A percentile compares a stretch with the other conserved stretches of the same genome.
Conservation (phyloP, 2,113 vertebrate genomes). For the Engraulis encrasicolus region DNA sequence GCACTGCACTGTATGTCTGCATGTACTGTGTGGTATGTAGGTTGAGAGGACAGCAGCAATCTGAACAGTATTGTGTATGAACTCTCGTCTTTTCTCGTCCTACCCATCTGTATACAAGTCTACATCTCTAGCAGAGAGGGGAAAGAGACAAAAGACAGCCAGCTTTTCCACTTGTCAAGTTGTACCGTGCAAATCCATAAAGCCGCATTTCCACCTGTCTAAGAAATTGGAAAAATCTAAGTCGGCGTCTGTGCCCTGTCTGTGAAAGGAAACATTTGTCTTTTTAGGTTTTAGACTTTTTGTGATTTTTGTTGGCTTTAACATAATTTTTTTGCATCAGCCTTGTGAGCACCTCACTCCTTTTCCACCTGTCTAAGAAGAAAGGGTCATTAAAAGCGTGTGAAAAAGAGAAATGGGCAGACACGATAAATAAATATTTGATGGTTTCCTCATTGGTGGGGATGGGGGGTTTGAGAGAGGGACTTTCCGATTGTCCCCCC, state of each 20-base stretch:
- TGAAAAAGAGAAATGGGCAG: neutral
- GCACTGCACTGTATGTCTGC: no score
- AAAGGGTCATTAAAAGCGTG: neutral
- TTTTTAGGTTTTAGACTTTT: no score
- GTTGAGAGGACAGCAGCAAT: conserved; percentile 30
- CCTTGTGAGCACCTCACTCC: no score
- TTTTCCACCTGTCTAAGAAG: neutral
- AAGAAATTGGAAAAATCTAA: no score
- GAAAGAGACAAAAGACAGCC: neutral
- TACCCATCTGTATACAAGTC: conserved; percentile 36
- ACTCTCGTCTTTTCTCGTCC: conserved; percentile 34
- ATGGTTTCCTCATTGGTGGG: conserved; percentile 67
- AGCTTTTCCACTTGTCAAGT: no score
- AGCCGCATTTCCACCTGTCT: no score
- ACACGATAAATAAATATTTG: conserved; percentile 69
- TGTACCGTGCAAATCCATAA: no score
- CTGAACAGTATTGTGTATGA: conserved; percentile 46
- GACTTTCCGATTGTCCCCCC: conserved; percentile 64
- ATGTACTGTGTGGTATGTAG: neutral
- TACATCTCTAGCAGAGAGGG: conserved; percentile 29
- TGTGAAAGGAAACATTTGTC: no score
- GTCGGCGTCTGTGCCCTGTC: no score
- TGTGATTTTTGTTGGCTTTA: no score
- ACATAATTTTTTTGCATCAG: no score
- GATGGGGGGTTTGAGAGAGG: conserved; percentile 34